Evolutionary conservation across 2,797 vertebrate species (phyloP), one percentile per base, ranked within the genome.

Genomic region (Triplophysa yarkandensis): DNA sequence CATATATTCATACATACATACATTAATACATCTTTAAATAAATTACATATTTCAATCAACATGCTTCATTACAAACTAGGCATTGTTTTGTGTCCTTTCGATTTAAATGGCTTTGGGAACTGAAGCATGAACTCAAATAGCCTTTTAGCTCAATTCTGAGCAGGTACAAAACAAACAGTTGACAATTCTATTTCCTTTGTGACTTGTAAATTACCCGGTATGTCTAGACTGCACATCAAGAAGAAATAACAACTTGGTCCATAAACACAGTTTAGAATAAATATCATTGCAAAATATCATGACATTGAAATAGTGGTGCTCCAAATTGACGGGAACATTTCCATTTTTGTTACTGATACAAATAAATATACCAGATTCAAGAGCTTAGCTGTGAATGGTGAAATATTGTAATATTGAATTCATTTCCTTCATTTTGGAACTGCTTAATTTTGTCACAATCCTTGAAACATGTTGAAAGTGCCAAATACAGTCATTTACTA

Each of bases 371-470:
- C 14, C 9, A 36, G 23, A 61, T 71, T 17, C 1, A 30, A 48
- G 14, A 36, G 41, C 11, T 8, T 27, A 36, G 25, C 30, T 50
- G 28, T 25, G 21, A 13, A 55, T 28, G n/a, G 2, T 1, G 3
- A 48, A 48, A 58, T 3, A 16, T 58, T 14, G 6, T 17, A 60
- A 39, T 39, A 72, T 62, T 50, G 60, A 54, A 54, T 73, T 43
- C 0, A 54, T 55, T 55, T n/a, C 23, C 32, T 28, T 55, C 25
- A 34, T 32, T 23, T 55, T 32, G 30, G 30, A 44, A 55, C 34
- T 17, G 13, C 5, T 30, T 41, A 64, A 63, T 34, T 44, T 62
- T 39, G 46, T 17, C 48, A 44, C 39, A 54, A 19, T 69, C 19
- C 14, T 57, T 48, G 46, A 57, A 55, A 14, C 32, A 1, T 30